phyloP scores from a whole-genome alignment of 2,797 vertebrate species.

The Babyrousa celebensis region DNA sequence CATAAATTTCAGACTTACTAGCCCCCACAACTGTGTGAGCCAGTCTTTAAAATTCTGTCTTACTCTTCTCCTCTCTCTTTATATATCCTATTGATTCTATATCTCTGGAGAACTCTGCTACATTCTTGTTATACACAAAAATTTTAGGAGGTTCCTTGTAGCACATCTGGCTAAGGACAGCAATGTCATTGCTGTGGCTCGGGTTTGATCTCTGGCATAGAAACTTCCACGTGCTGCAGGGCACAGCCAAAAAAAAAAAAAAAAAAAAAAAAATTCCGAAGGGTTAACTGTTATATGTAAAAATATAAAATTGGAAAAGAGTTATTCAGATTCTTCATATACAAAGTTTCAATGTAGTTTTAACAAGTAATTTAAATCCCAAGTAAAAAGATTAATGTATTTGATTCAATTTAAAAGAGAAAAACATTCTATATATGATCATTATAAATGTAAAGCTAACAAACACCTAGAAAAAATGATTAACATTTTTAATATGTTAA shows the following conservation, averaged over 20 bases:
- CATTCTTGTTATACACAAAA: neutral
- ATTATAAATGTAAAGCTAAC: neutral
- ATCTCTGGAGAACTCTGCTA: neutral
- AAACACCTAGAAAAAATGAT: neutral
- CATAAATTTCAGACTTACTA: neutral
- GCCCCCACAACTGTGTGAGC: neutral
- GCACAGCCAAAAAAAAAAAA: too few species aligned
- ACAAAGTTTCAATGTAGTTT: neutral
- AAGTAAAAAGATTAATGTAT: neutral
- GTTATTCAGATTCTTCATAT: neutral
- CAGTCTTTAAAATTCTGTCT: neutral
- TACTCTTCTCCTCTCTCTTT: neutral
- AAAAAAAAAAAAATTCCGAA: neutral
- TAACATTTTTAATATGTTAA: conserved; percentile 46
- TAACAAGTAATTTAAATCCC: neutral
- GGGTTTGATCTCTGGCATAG: too few species aligned
- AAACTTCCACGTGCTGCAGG: too few species aligned
- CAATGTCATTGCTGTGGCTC: too few species aligned
- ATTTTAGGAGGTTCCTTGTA: neutral
- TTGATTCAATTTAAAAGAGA: conserved; percentile 34
- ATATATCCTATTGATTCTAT: neutral
- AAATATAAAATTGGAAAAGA: neutral
- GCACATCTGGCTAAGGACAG: too few species aligned
- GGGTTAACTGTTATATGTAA: neutral
- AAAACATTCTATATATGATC: neutral